Base-by-base conservation (phyloP, 2,888 invertebrate species). In the Charanyca ferruginea region DNA sequence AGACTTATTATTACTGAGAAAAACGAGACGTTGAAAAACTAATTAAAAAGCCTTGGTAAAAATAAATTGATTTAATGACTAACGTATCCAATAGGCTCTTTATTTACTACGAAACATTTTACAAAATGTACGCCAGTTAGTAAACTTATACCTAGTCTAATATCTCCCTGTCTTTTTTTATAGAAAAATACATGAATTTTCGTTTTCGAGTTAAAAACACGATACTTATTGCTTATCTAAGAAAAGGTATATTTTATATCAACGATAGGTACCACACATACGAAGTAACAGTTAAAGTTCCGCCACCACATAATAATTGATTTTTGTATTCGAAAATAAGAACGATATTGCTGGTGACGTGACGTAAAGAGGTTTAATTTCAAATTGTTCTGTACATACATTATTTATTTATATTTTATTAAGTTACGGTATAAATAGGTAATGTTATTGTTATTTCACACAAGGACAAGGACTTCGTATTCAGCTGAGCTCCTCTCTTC, bases 391-490 rank as follows among this genome's bases (percentile, higher is more conserved):
- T 9, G 20, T 23, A 41, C 13, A 28, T 23, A 41, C 13, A 28
- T 44, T 35, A 74, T 53, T 63, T 53, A 28, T 44, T 57, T 11
- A 42, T 41, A 38, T 49, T 41, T 54, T 73, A 38, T 20, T 53
- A 65, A 18, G 11, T 66, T 41, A 74, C 20, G 74, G 22, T 74
- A 74, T 74, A 66, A 66, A 74, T 66, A 61, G 73, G 51, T 71
- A 48, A 38, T 59, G 9, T 51, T 41, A 23, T 22, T 54, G n/a
- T 44, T 53, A 42, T 28, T 78, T 88, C 89, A 95, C 86, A 94
- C 77, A 13, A 94, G 90, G 35, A 97, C 96, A 6, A 98, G 96
- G 55, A 97, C 96, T 90, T 98, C 98, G 90, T 98, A 98, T 76
- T 96, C 96, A 1, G 93, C 87, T 70, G 97, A 96, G 62, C 93